Evolutionary conservation across 1,140 invertebrate species (phyloP).

Genomic region (Listronotus bonariensis): DNA sequence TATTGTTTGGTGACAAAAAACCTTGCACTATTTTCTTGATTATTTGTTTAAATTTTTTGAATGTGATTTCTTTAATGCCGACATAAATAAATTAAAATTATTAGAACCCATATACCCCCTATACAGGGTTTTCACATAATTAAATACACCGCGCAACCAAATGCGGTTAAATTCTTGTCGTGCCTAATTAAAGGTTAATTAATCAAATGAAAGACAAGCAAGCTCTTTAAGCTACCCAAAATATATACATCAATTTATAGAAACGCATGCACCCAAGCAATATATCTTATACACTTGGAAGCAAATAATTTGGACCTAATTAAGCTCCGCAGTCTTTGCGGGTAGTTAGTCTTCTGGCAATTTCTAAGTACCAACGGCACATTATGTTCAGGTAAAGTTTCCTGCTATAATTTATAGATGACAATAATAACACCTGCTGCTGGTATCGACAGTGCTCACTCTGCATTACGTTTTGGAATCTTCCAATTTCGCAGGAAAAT

Average conservation of each 20-base stretch:
- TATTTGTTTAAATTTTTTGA: too few species aligned
- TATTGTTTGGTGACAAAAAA: too few species aligned
- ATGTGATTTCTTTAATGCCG: too few species aligned
- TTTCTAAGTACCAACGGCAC: constrained; percentile 26
- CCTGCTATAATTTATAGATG: constrained; percentile 29
- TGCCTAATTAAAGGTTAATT: too few species aligned
- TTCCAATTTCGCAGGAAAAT: constrained; percentile 13
- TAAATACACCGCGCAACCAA: too few species aligned
- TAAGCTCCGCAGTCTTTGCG: constrained; percentile 25
- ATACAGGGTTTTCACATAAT: too few species aligned
- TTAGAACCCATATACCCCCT: too few species aligned
- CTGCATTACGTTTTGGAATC: constrained; percentile 16
- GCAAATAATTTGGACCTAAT: constrained; percentile 32
- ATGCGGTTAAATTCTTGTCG: too few species aligned
- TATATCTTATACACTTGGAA: constrained; percentile 19
- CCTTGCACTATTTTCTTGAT: too few species aligned
- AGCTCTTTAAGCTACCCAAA: too few species aligned
- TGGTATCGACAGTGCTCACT: constrained; percentile 31
- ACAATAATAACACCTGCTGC: constrained; percentile 38
- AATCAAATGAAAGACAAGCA: too few species aligned
- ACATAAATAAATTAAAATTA: too few species aligned
- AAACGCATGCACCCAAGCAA: constrained; percentile 2
- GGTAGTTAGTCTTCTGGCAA: constrained; percentile 30
- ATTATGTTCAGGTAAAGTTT: constrained; percentile 32
- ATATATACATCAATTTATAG: background rate